phyloP scores from a whole-genome alignment of 2,888 invertebrate genomes.

The Lapara coniferarum region DNA sequence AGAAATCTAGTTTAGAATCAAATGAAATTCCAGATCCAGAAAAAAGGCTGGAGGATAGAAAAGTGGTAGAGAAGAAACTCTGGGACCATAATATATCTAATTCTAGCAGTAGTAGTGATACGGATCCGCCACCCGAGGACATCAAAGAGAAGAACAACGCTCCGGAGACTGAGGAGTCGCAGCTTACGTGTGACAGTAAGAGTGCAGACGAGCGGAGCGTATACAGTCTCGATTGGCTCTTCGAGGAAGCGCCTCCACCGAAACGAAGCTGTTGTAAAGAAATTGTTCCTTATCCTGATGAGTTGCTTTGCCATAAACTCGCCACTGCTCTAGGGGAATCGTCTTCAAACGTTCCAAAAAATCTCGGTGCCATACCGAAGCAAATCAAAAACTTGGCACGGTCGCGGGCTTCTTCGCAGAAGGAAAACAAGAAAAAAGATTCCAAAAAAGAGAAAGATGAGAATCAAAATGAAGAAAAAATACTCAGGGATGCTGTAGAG shows the following conservation, averaged over 20 bases:
- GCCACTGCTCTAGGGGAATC: constrained; percentile 71
- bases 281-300: constrained; percentile 55
- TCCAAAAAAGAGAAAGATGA: constrained; percentile 75
- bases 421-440: constrained; percentile 82
- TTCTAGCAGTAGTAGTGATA: constrained; percentile 84
- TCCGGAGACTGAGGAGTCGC: constrained; percentile 67
- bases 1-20: constrained; percentile 80
- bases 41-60: constrained; percentile 53
- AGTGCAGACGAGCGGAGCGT: constrained; percentile 75
- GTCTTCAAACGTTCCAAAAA: constrained; percentile 82
- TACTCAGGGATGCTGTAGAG: constrained; percentile 76
- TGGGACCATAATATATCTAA: constrained; percentile 84
- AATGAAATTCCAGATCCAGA: constrained; percentile 73
- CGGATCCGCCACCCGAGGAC: constrained; percentile 56
- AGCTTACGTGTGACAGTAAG: constrained; percentile 66
- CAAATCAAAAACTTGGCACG: constrained; percentile 84
- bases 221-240: constrained; percentile 79
- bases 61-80: constrained; percentile 65
- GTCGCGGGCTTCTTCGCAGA: constrained; percentile 83
- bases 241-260: constrained; percentile 64
- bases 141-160: constrained; percentile 53
- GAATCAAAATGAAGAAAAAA: constrained; percentile 71
- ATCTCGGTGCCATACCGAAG: constrained; percentile 89
- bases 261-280: constrained; percentile 54
- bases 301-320: constrained; percentile 61